These are phyloP conservation scores for Acleris emargana DNA, from an alignment of 2,888 invertebrate genomes.

Conservation along the genomic window DNA sequence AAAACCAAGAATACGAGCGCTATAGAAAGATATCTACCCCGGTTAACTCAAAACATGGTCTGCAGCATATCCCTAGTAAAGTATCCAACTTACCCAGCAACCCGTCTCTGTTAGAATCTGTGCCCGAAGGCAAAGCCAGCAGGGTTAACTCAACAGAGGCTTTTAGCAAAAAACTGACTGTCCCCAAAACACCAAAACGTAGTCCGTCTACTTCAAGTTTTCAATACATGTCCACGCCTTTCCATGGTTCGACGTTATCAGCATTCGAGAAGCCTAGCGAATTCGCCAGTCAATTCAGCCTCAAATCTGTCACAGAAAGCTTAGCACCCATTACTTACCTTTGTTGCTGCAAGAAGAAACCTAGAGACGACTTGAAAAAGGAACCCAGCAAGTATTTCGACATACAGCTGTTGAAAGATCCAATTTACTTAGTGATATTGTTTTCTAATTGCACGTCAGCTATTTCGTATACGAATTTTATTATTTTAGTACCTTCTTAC, in stretches of 20 bases:
- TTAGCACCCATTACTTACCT: slow-evolving; percentile 74
- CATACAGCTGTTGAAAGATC: slow-evolving; percentile 88
- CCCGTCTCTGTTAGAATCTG: slow-evolving; percentile 85
- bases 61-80: slow-evolving; percentile 85
- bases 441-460: slow-evolving; percentile 94
- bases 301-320: slow-evolving; percentile 86
- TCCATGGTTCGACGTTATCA: slow-evolving; percentile 92
- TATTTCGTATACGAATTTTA: slow-evolving; percentile 93
- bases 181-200: slow-evolving; percentile 83
- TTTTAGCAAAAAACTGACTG: slow-evolving; percentile 66
- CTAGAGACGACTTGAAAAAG: slow-evolving; percentile 65
- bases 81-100: slow-evolving; percentile 85
- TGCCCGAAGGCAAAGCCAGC: slow-evolving; percentile 85
- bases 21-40: slow-evolving; percentile 68
- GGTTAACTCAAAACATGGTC: slow-evolving; percentile 67
- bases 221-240: slow-evolving; percentile 93
- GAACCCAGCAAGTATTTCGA: slow-evolving; percentile 89
- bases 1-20: slow-evolving; percentile 46
- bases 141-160: slow-evolving; percentile 68
- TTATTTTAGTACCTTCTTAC: slow-evolving; percentile 91
- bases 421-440: slow-evolving; percentile 91
- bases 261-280: slow-evolving; percentile 90
- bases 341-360: slow-evolving; percentile 65
- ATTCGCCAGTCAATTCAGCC: slow-evolving; percentile 90
- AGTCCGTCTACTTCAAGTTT: slow-evolving; percentile 92